Conservation (phyloP, 2,888 invertebrate species). For the Cryptosula pallasiana region DNA sequence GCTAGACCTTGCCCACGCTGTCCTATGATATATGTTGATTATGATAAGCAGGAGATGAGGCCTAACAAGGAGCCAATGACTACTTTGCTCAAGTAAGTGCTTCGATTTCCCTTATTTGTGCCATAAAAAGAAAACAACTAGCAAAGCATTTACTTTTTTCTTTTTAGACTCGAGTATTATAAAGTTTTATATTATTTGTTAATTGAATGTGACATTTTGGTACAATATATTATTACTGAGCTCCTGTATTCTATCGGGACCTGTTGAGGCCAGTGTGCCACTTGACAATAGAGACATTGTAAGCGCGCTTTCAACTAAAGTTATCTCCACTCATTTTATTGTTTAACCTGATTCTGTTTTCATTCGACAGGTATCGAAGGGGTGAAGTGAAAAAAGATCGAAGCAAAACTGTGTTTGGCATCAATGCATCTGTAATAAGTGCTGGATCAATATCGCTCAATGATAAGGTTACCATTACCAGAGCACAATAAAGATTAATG, state of each 20-base stretch:
- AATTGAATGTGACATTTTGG: background rate
- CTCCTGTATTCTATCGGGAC: background rate
- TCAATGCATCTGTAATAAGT: background rate
- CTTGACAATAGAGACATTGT: too few species aligned
- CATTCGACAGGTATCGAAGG: conserved; percentile 20
- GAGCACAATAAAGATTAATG: too few species aligned
- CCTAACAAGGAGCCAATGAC: conserved; percentile 62
- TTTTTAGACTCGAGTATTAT: too few species aligned
- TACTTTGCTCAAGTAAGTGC: conserved; percentile 62
- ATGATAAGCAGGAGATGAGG: conserved; percentile 62
- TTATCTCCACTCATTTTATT: too few species aligned
- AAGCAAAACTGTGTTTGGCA: conserved; percentile 19
- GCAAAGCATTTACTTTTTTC: too few species aligned
- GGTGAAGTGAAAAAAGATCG: background rate
- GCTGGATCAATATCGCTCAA: background rate
- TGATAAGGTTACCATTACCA: background rate
- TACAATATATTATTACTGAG: background rate
- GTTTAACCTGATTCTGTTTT: too few species aligned
- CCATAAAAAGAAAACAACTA: background rate
- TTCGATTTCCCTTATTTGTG: background rate
- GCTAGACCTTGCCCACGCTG: conserved; percentile 57
- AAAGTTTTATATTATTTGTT: too few species aligned
- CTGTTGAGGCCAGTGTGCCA: background rate
- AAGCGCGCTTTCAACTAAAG: too few species aligned
- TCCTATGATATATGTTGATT: conserved; percentile 66